Base-by-base conservation (phyloP, 1,140 invertebrate species). In the Cataglyphis hispanica region DNA sequence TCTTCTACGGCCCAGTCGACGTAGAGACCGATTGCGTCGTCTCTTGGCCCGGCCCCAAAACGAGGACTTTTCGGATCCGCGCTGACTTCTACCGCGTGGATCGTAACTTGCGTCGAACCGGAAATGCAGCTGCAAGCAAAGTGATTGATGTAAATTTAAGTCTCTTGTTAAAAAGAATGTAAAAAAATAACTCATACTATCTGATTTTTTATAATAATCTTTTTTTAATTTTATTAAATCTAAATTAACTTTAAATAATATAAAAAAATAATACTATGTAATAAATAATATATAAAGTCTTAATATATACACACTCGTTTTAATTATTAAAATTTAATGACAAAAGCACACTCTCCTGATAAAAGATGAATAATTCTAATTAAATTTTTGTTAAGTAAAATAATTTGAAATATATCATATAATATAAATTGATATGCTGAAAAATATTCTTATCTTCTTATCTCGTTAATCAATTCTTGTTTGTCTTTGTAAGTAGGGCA, bases 1-100 rank as follows among this genome's bases (percentile, higher is more conserved):
- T 97, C 96, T 84, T 98, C 97, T 1, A 97, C 95, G 0, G 97
- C 97, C 97, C 97, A 98, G 85, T 97, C 97, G 4, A 98, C 95
- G 86, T 95, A 97, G 0, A 97, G 94, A 0, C 97, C 97, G 1
- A 95, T 94, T 4, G 93, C 92, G 74, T 96, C 96, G 13, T 97
- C 95, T 60, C 96, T 95, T 16, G 96, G 95, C 1, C 96, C 95
- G 27, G 95, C 93, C 34, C 95, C 97, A 93, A 96, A 97, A 91
- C 95, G 95, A 40, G 95, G 96, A 94, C 96, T 96, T 88, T 97
- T 96, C 5, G 96, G 95, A 90, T 97, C 96, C 84, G 96, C 97
- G 50, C 95, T 95, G 0, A 97, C 94, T 93, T 97, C 96, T 0
- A 97, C 94, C 0, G 97, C 96, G 83, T 97, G 96, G 53, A 97